Evolutionary conservation across 1,140 invertebrate genomes (phyloP), one percentile per base, ranked within the genome.

Genomic region (Drosophila sp.): DNA sequence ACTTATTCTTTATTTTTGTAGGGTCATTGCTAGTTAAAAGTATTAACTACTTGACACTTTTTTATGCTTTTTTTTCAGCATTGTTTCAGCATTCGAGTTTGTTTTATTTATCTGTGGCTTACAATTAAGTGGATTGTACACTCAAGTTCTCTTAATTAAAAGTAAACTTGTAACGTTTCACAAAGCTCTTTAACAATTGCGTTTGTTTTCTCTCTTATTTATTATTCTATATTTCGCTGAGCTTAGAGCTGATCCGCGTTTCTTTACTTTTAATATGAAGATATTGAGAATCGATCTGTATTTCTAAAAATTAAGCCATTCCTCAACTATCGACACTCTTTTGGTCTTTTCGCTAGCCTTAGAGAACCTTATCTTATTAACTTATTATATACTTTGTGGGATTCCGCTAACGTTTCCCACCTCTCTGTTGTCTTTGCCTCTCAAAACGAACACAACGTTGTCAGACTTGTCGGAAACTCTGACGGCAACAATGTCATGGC

Each of bases 1-100:
- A 21, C 59, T 32, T 64, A 38, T 72, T 34, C 29, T 69, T 45
- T 67, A 59, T 63, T 63, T 75, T 43, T 59, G 59, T 73, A 64
- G 65, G 82, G 82, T 86, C 82, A 86, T 76, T 89, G 83, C 67
- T 82, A 78, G 75, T 79, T 72, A 32, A n/a, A 72, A 72, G 50
- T 45, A 78, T 57, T 59, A 72, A 64, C 71, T 63, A 50, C 74
- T 70, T 74, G 70, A 63, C 63, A 69, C 53, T 67, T 77, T 70
- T 70, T 51, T 65, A 4, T 9, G 13, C n/a, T 18, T 3, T 43
- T 63, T 46, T 32, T 32, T 36, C 41, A 41, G 48, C 61, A 18
- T 51, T 29, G 8, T 48, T 25, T 48, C n/a, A n/a, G n/a, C n/a
- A n/a, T n/a, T n/a, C 25, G 16, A 56, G 29, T 54, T 38, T 6